Conservation (phyloP, 2,113 vertebrate species). For the Rynchops niger region DNA sequence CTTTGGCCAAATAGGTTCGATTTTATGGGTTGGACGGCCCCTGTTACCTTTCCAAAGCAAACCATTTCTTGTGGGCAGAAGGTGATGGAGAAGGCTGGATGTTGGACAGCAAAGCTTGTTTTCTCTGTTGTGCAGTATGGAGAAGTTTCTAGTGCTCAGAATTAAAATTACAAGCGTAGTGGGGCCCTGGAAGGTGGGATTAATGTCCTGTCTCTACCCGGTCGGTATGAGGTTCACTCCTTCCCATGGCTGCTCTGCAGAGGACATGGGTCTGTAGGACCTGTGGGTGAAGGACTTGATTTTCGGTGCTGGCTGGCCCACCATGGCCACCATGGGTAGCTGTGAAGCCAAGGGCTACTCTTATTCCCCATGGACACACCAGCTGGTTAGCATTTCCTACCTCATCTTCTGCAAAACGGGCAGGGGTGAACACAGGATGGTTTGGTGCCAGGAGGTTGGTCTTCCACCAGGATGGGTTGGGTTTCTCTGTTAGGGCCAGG, state of each 20-base stretch:
- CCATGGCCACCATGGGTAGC: background rate
- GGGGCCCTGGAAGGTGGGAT: background rate
- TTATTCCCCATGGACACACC: background rate
- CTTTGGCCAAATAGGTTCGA: background rate
- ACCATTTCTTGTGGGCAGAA: background rate
- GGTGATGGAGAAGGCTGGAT: background rate
- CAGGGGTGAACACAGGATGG: background rate
- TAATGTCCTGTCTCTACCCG: background rate
- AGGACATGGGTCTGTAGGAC: background rate
- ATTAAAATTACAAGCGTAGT: background rate
- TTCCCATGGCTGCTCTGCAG: background rate
- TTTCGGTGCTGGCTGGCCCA: background rate
- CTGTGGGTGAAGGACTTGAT: background rate
- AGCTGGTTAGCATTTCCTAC: background rate
- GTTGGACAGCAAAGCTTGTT: background rate
- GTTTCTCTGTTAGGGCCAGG: background rate
- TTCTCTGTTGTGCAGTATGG: background rate
- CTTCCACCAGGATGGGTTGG: background rate
- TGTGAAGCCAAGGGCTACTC: background rate
- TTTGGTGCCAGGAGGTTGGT: background rate
- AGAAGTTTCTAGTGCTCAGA: background rate
- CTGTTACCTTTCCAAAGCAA: background rate
- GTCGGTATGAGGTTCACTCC: background rate
- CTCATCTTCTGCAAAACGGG: background rate
- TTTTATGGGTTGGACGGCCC: background rate